These are phyloP conservation scores for Dermolepida albohirtum DNA, from an alignment of 2,888 invertebrate species.

Conservation along the genomic window DNA sequence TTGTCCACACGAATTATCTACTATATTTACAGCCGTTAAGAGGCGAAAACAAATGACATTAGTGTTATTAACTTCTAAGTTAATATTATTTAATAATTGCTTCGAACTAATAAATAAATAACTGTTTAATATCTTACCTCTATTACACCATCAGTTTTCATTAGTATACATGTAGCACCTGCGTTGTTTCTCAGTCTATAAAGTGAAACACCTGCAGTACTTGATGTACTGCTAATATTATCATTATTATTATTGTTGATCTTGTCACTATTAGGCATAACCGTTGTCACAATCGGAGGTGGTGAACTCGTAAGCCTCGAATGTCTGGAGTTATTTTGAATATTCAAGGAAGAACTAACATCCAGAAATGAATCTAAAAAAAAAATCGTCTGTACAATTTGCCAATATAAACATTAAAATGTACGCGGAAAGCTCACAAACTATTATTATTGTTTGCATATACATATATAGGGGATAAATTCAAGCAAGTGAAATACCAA, in stretches of 20 bases:
- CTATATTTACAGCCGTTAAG: too few relatives aligned
- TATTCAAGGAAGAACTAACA: constrained; percentile 51
- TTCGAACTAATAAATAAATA: too few relatives aligned
- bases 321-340: constrained; percentile 70
- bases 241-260: constrained; percentile 37
- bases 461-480: too few relatives aligned
- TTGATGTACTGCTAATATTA: constrained; percentile 13
- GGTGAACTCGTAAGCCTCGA: constrained; percentile 69
- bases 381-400: neutral
- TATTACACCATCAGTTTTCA: constrained; percentile 82
- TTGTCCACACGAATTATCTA: too few relatives aligned
- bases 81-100: too few relatives aligned
- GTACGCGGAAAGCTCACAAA: too few relatives aligned
- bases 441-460: too few relatives aligned
- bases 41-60: too few relatives aligned
- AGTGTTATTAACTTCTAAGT: too few relatives aligned
- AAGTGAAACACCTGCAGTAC: constrained; percentile 62
- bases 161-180: constrained; percentile 82
- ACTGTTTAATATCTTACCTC: constrained; percentile 54
- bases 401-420: neutral
- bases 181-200: constrained; percentile 78
- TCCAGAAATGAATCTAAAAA: constrained; percentile 43
- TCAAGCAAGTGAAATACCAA: too few relatives aligned
- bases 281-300: constrained; percentile 44
- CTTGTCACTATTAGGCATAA: constrained; percentile 46